These are phyloP conservation scores for Spea bombifrons DNA, from an alignment of 2,113 vertebrate species.

Conservation along the genomic window DNA sequence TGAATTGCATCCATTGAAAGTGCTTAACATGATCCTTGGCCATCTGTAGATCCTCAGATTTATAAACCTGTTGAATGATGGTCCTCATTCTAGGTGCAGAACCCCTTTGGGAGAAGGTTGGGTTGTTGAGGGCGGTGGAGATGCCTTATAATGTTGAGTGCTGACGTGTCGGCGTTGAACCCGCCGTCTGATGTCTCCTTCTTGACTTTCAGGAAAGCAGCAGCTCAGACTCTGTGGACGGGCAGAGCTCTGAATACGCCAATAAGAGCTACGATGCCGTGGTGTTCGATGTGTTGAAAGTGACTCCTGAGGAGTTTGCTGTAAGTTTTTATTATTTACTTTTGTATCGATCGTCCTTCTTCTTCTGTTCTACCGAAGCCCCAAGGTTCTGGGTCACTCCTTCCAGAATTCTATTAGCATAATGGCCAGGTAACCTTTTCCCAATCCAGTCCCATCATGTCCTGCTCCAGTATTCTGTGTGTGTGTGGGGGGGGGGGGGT, in stretches of 20 bases:
- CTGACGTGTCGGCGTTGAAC: background rate
- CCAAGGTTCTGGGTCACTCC: no score
- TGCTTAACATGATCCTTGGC: background rate
- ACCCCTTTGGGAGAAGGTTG: background rate
- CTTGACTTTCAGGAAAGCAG: conserved; percentile 77
- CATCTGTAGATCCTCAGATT: background rate
- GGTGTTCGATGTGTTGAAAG: conserved; percentile 92
- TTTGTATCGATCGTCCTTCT: no score
- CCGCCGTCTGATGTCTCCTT: background rate
- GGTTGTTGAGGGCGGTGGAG: background rate
- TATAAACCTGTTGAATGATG: no score
- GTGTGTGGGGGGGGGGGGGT: no score
- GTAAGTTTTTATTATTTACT: conserved; percentile 68
- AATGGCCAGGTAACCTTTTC: no score
- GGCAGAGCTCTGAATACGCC: conserved; percentile 82
- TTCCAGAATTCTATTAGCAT: no score
- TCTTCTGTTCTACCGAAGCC: no score
- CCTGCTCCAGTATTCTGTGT: no score
- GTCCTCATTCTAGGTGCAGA: no score
- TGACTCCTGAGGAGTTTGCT: conserved; percentile 94
- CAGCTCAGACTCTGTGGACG: conserved; percentile 93
- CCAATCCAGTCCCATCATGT: no score
- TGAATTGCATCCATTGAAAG: background rate
- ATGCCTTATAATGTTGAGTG: background rate
- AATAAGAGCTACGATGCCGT: conserved; percentile 94